Conservation (phyloP, 2,113 vertebrate species). For the Hippocampus guttulatus region DNA sequence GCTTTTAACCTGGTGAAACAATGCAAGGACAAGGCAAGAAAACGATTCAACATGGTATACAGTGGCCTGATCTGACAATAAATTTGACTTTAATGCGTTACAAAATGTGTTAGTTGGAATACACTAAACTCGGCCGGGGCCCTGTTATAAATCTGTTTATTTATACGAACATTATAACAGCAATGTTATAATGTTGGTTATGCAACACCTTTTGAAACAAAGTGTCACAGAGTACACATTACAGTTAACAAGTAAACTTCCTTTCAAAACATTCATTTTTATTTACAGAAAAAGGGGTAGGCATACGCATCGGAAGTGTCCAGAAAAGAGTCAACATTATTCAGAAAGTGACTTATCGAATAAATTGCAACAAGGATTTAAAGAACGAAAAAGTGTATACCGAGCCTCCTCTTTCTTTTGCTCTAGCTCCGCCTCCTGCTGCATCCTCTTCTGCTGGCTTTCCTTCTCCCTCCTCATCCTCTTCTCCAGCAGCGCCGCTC, state of each 20-base stretch:
- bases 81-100: neutral
- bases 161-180: neutral
- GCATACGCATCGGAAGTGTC: neutral
- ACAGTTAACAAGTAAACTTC: neutral
- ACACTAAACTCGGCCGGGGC: neutral
- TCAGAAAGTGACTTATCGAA: neutral
- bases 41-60: neutral
- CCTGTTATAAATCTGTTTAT: neutral
- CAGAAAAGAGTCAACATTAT: neutral
- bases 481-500: constrained; percentile 92
- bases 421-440: constrained; percentile 87
- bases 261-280: too few species aligned
- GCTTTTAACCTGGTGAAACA: constrained; percentile 80
- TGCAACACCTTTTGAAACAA: neutral
- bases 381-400: constrained; percentile 56
- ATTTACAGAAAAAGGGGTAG: neutral
- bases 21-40: neutral
- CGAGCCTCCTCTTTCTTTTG: constrained; percentile 92
- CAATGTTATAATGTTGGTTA: neutral
- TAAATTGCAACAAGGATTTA: neutral
- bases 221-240: neutral
- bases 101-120: neutral
- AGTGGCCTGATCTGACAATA: neutral
- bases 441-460: constrained; percentile 85
- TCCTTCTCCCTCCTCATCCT: constrained; percentile 89